phyloP scores from a whole-genome alignment of 2,797 vertebrate species.

The Percopsis omiscomaycus region DNA sequence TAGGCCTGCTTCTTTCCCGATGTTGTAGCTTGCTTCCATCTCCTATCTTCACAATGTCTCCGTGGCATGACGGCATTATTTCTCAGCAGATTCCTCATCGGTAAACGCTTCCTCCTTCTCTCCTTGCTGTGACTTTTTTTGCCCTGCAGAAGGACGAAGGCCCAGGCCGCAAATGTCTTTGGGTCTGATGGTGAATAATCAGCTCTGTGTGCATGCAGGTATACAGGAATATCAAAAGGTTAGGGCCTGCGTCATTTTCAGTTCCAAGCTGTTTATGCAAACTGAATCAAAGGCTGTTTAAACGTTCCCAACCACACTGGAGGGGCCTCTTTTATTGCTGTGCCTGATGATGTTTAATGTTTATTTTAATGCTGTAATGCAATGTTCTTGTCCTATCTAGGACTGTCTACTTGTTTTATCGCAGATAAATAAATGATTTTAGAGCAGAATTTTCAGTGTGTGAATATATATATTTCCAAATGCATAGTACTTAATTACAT shows the following conservation, averaged over 20 bases:
- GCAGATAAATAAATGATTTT: no score
- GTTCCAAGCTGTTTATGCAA: background rate
- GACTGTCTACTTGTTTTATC: no score
- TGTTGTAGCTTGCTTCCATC: slow-evolving; percentile 44
- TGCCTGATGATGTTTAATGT: no score
- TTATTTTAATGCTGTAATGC: no score
- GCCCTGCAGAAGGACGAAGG: slow-evolving; percentile 13
- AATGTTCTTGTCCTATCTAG: no score
- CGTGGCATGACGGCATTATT: background rate
- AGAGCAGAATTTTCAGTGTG: no score
- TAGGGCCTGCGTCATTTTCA: background rate
- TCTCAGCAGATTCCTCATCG: slow-evolving; percentile 3
- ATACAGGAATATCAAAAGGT: slow-evolving; percentile 2
- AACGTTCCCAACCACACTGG: background rate
- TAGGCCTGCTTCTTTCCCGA: slow-evolving; percentile 15
- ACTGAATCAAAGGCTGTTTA: background rate
- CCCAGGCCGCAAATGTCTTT: background rate
- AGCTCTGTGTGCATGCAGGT: background rate
- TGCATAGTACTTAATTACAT: no score
- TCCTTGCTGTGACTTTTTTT: slow-evolving; percentile 4
- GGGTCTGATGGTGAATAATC: slow-evolving; percentile 5
- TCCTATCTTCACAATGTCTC: slow-evolving; percentile 17
- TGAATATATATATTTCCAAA: no score
- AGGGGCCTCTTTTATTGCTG: no score
- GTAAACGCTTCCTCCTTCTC: background rate